phyloP scores from a whole-genome alignment of 2,113 vertebrate species.

The Oreochromis aureus region DNA sequence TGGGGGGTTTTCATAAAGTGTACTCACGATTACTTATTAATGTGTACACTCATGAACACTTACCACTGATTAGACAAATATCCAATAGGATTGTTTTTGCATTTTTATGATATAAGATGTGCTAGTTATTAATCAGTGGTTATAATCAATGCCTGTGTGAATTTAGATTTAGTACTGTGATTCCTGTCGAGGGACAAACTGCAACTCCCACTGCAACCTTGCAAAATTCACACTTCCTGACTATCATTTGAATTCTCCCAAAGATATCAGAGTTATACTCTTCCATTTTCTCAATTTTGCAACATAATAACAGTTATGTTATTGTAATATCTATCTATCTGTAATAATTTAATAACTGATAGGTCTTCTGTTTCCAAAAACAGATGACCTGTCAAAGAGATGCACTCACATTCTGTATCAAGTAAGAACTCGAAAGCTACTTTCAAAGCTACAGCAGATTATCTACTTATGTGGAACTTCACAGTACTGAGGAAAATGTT shows the following conservation, averaged over 20 bases:
- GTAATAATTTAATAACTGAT: neutral
- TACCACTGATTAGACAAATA: neutral
- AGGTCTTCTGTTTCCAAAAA: neutral
- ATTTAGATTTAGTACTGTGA: neutral
- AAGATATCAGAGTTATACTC: neutral
- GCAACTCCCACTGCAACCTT: neutral
- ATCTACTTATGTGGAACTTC: neutral
- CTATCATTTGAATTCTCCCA: neutral
- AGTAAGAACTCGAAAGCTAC: neutral
- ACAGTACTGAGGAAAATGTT: neutral
- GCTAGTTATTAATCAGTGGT: neutral
- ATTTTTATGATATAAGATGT: neutral
- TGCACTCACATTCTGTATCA: fast-evolving
- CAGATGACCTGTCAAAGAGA: neutral
- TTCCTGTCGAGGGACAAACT: neutral
- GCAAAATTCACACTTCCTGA: neutral
- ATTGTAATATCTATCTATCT: neutral
- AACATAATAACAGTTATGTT: neutral
- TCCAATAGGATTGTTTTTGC: neutral
- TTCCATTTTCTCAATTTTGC: neutral
- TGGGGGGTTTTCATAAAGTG: fast-evolving
- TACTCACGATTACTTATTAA: neutral
- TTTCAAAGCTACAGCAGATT: neutral
- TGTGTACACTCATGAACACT: neutral
- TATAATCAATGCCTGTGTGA: neutral